Conservation (phyloP, 1,140 invertebrate species). For the Lepidurus couesii region DNA sequence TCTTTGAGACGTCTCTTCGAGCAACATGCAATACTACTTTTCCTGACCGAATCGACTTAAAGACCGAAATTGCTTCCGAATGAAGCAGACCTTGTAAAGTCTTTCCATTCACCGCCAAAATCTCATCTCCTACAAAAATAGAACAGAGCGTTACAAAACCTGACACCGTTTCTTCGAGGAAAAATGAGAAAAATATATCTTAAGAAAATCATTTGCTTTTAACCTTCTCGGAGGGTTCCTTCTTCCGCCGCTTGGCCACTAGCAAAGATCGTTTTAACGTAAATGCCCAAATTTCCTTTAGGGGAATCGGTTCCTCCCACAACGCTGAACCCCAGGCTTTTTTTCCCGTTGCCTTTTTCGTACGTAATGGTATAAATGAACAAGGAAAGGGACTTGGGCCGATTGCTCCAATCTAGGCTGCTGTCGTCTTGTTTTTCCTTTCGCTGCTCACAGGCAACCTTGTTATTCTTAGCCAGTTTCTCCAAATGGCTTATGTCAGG, state of each 20-base stretch:
- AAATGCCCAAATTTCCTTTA: constrained; percentile 82
- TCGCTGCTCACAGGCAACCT: neutral
- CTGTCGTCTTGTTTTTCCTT: neutral
- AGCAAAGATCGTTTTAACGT: constrained; percentile 85
- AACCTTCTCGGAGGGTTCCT: constrained; percentile 77
- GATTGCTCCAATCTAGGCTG: constrained; percentile 27
- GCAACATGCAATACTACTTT: constrained; percentile 75
- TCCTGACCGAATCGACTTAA: constrained; percentile 80
- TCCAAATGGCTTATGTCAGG: neutral
- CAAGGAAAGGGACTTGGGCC: constrained; percentile 44
- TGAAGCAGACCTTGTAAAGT: constrained; percentile 77
- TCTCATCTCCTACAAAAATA: constrained; percentile 71
- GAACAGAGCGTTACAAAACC: neutral
- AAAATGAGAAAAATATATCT: no score
- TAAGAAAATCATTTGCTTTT: constrained; percentile 20
- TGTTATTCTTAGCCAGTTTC: neutral
- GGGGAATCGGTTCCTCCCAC: constrained; percentile 84
- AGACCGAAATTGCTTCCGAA: constrained; percentile 77
- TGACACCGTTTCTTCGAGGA: no score
- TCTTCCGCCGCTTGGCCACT: constrained; percentile 78
- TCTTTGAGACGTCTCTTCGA: constrained; percentile 52
- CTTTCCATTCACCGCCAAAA: constrained; percentile 79
- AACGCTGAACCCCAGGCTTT: constrained; percentile 84
- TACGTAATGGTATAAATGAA: constrained; percentile 58
- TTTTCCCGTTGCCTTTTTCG: constrained; percentile 73